These are phyloP conservation scores for Sesamia inferens DNA, from an alignment of 2,888 invertebrate species.

Conservation along the genomic window DNA sequence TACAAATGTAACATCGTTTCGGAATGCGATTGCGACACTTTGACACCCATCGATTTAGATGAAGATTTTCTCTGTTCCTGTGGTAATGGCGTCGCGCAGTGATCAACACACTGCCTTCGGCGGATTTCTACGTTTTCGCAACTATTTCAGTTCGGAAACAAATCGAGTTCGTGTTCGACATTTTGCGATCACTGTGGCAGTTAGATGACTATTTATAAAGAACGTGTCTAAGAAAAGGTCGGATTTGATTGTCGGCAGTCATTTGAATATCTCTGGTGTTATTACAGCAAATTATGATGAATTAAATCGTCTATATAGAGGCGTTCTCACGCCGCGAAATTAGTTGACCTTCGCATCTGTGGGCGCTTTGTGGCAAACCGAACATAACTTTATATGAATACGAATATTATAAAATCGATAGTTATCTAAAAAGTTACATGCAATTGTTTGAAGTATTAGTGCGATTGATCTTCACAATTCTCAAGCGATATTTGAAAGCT, in stretches of 20 bases:
- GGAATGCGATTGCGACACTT: constrained; percentile 72
- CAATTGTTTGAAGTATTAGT: constrained; percentile 65
- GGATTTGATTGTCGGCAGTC: constrained; percentile 89
- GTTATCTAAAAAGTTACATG: constrained; percentile 65
- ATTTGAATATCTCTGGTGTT: constrained; percentile 88
- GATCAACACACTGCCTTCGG: constrained; percentile 73
- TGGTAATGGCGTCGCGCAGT: constrained; percentile 66
- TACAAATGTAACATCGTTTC: constrained; percentile 69
- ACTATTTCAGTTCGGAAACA: constrained; percentile 84
- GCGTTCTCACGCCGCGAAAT: constrained; percentile 87
- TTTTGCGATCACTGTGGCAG: constrained; percentile 87
- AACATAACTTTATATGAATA: constrained; percentile 68
- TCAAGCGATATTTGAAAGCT: constrained; percentile 67
- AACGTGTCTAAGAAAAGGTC: constrained; percentile 89
- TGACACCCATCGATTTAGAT: constrained; percentile 65
- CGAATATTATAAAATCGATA: constrained; percentile 65
- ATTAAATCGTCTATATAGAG: constrained; percentile 86
- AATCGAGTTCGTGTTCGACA: constrained; percentile 89
- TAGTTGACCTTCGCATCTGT: constrained; percentile 83
- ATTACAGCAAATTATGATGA: constrained; percentile 88
- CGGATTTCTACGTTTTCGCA: constrained; percentile 85
- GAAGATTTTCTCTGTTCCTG: constrained; percentile 73
- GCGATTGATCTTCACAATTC: constrained; percentile 64
- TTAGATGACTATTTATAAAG: constrained; percentile 89
- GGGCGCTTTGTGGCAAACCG: constrained; percentile 74